Base-by-base conservation (phyloP, 2,888 invertebrate species). In the Heteropelma amictum region DNA sequence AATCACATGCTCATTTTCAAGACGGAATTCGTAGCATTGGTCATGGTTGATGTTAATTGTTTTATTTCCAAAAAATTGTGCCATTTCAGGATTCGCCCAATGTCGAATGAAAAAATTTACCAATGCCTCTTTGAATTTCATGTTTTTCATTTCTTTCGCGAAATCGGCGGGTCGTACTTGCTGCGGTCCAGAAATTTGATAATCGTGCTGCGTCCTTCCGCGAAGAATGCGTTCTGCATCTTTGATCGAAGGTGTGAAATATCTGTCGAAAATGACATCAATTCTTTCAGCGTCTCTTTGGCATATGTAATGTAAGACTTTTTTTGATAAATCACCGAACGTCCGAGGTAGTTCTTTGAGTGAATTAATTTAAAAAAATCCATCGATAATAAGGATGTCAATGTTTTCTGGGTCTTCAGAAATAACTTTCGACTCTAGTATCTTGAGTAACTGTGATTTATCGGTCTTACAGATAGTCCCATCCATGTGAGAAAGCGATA, bases 51-150 rank as follows among this genome's bases (percentile, higher is more conserved):
- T 0, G 56, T 78, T 77, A 12, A 84, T 80, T 51, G 40, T 74
- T 75, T 83, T 83, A 14, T 68, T 72, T 51, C 81, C 81, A 30
- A 83, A 80, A 72, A 80, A 69, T 23, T 78, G 3, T 8, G 75
- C 77, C 78, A 83, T 79, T 42, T 84, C 82, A 40, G 78, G 45
- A 67, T 67, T 60, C 60, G 77, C 63, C 84, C 82, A 84, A 77
- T 84, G 77, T 14, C 79, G 72, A 38, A 83, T 81, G 0, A 85
- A 67, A 72, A 84, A 85, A 4, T 78, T 76, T 1, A 83, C 82
- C 4, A 84, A 19, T 45, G 83, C 83, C 30, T 77, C 60, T 69
- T 77, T 79, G 21, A 77, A 77, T n/a, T 73, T 54, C 3, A 53
- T 64, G 17, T 77, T 47, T n/a, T 47, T 47, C 23, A 23, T 19